These are phyloP conservation scores for Hirudinaria manillensis DNA, from an alignment of 2,888 invertebrate species.

Conservation along the genomic window DNA sequence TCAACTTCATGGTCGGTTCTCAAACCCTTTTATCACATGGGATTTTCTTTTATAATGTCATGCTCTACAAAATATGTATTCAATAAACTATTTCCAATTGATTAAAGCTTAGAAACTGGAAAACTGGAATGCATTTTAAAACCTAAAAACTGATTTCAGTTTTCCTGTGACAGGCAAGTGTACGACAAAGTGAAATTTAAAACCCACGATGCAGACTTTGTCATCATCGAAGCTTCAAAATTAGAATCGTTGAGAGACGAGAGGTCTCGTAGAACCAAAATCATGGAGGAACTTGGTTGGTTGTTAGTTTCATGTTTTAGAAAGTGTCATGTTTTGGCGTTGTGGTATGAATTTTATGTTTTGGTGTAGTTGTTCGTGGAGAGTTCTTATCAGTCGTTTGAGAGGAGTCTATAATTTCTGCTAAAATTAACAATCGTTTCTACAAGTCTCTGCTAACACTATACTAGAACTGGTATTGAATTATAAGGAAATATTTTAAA, in stretches of 20 bases:
- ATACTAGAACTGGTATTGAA: no score
- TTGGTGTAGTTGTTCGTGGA: no score
- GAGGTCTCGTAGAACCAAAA: background rate
- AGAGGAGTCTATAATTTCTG: no score
- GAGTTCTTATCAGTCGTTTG: no score
- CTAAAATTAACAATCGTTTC: no score
- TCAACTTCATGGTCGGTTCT: background rate
- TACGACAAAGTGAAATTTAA: background rate
- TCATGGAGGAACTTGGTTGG: conserved; percentile 6
- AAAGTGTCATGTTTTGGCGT: background rate
- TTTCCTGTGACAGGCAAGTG: background rate
- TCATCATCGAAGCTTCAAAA: background rate
- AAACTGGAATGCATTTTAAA: background rate
- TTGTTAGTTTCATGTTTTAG: background rate
- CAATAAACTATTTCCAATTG: background rate
- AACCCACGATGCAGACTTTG: background rate
- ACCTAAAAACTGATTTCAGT: background rate
- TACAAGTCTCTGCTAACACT: no score
- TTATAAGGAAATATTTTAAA: no score
- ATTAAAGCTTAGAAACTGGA: background rate
- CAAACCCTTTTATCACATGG: no score
- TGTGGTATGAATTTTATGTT: background rate
- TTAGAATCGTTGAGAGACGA: background rate
- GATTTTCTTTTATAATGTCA: no score
- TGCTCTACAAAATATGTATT: no score